Evolutionary conservation across 2,113 vertebrate species (phyloP), one percentile per base, ranked within the genome.

Genomic region (Hyperopisus bebe): DNA sequence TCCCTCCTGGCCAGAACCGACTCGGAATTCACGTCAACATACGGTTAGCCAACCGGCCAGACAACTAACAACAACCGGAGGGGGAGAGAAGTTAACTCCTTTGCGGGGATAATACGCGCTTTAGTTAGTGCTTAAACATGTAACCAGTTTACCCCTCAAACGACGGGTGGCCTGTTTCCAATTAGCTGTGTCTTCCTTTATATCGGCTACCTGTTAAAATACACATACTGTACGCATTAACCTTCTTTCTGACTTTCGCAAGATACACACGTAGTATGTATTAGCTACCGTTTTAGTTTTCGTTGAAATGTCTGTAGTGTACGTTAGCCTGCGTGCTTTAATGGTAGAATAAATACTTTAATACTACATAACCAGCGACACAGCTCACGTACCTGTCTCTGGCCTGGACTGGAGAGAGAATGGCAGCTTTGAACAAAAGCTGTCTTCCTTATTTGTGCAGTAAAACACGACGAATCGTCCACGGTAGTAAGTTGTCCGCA

Each of bases 341-440:
- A 88, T 44, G 44, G 15, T 47, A 48, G 21, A 47, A 47, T 46
- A 19, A 80, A 80, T 42, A 82, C 77, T 82, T 82, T 82, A 82
- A 42, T 44, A 82, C 35, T 39, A 42, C 31, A 31, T 58, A 89
- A 51, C 15, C 31, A 80, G 88, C 47, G 19, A 51, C 88, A 74
- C 44, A 88, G 66, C 88, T 80, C 70, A 89, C 88, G 70, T 89
- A 89, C 88, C 88, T 89, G 62, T 88, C 51, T 88, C 66, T 80
- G 88, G 88, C 88, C 88, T 89, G 70, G 70, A 53, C 70, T 46
- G 70, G 19, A 77, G 4, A 77, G 15, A 31, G 4, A 89, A 48
- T 53, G 46, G 70, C 48, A 51, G 70, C 88, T 82, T 48, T 82
- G 13, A 77, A 15, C 46, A 24, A 39, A 89, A 35, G 70, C 27